phyloP scores from a whole-genome alignment of 1,140 invertebrate species.

The Halictus rubicundus region DNA sequence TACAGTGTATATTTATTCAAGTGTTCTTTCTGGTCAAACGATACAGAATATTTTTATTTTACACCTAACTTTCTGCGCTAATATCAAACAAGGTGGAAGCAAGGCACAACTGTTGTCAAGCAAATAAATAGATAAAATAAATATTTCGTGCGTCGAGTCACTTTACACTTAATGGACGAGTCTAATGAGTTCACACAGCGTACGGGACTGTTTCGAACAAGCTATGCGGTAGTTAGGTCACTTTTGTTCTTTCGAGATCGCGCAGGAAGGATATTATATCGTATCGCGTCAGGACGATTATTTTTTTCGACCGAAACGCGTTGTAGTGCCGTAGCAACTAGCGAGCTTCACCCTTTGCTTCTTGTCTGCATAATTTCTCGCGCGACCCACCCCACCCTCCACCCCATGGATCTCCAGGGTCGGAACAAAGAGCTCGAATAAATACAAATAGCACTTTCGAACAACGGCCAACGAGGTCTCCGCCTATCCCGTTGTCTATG shows the following conservation, averaged over 20 bases:
- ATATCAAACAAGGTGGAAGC: no score
- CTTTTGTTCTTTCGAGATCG: neutral
- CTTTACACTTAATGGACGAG: no score
- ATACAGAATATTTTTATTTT: no score
- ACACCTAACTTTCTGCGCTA: no score
- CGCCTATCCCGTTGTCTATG: slow-evolving; percentile 72
- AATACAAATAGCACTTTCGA: slow-evolving; percentile 78
- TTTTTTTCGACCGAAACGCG: slow-evolving; percentile 58
- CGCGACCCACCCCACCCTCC: slow-evolving; percentile 45
- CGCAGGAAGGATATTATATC: neutral
- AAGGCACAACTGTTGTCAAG: no score
- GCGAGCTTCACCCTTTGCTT: slow-evolving; percentile 63
- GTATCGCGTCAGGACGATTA: slow-evolving; percentile 25
- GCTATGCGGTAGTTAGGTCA: neutral
- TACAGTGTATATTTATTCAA: no score
- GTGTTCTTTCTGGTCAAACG: no score
- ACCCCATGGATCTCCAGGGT: slow-evolving; percentile 38
- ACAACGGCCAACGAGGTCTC: slow-evolving; percentile 70
- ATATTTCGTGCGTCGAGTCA: no score
- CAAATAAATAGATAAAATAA: no score
- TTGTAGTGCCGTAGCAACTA: slow-evolving; percentile 63
- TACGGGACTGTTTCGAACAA: no score
- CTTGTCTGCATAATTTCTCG: slow-evolving; percentile 58
- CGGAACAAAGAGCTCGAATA: slow-evolving; percentile 73
- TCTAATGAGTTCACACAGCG: no score